Percentiles rank a stretch among this genome's conserved stretches.
These are phyloP conservation scores for Colostygia pectinataria DNA, from an alignment of 2,888 invertebrate species.

Conservation along the genomic window DNA sequence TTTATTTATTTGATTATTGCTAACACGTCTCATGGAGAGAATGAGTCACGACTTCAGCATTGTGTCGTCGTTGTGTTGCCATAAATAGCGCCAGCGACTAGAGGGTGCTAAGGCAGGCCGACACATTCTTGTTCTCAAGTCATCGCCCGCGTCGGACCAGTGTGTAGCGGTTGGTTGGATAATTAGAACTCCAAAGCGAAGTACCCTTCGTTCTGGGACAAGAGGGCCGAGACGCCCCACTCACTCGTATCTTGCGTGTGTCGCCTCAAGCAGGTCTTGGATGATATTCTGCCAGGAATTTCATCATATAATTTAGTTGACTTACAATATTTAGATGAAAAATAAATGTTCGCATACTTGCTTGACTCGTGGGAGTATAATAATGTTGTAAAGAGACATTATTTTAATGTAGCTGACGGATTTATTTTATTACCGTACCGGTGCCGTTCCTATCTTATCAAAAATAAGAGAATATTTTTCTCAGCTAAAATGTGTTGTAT, in stretches of 20 bases:
- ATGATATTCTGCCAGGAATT: slow-evolving; percentile 38
- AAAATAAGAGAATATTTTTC: slow-evolving; percentile 2
- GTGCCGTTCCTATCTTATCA: slow-evolving; percentile 16
- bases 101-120: slow-evolving; percentile 51
- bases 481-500: slow-evolving; percentile 1
- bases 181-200: slow-evolving; percentile 64
- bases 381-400: slow-evolving; percentile 42
- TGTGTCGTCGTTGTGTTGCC: slow-evolving; percentile 61
- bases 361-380: slow-evolving; percentile 49
- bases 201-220: slow-evolving; percentile 56
- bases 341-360: slow-evolving; percentile 42
- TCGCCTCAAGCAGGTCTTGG: slow-evolving; percentile 49
- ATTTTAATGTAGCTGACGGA: slow-evolving; percentile 22
- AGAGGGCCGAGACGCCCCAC: slow-evolving; percentile 46
- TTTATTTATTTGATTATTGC: slow-evolving; percentile 50
- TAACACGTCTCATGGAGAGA: slow-evolving; percentile 49
- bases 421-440: slow-evolving; percentile 22
- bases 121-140: slow-evolving; percentile 46
- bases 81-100: slow-evolving; percentile 62
- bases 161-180: slow-evolving; percentile 46
- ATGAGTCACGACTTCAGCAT: slow-evolving; percentile 58
- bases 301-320: slow-evolving; percentile 40
- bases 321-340: slow-evolving; percentile 30
- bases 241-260: slow-evolving; percentile 51
- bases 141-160: slow-evolving; percentile 39